These are phyloP conservation scores for Heliconius hermathena DNA, from an alignment of 1,140 invertebrate genomes.

Conservation along the genomic window DNA sequence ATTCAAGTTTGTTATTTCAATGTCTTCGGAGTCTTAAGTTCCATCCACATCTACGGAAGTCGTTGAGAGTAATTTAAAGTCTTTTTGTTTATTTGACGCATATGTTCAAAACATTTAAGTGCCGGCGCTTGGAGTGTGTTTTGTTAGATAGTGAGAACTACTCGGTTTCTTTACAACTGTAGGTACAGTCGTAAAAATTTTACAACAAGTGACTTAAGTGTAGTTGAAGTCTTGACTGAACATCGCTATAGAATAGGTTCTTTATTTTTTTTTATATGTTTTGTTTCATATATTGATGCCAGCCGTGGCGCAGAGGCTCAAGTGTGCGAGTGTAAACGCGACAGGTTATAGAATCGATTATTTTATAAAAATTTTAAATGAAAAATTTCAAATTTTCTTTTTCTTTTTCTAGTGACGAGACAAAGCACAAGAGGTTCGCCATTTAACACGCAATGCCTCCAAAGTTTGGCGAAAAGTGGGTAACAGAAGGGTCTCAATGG, in stretches of 20 bases:
- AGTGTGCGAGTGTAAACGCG: no score
- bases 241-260: no score
- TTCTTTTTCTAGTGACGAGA: no score
- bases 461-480: no score
- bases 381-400: no score
- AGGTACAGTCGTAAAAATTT: background rate
- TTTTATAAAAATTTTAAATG: no score
- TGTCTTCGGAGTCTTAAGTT: constrained; percentile 22
- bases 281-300: background rate
- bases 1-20: constrained; percentile 17
- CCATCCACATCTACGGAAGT: constrained; percentile 39
- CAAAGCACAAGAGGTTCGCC: no score
- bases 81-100: constrained; percentile 41
- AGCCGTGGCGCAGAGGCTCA: no score
- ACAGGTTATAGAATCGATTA: no score
- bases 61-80: constrained; percentile 43
- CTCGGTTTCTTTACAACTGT: background rate
- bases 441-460: no score
- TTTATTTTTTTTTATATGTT: no score
- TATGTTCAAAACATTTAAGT: constrained; percentile 34
- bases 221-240: background rate
- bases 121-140: constrained; percentile 23
- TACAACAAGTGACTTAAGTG: background rate
- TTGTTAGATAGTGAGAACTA: constrained; percentile 2
- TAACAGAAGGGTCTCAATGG: no score